These are phyloP conservation scores for Drosophila monieri DNA, from an alignment of 2,888 invertebrate genomes.

Conservation along the genomic window DNA sequence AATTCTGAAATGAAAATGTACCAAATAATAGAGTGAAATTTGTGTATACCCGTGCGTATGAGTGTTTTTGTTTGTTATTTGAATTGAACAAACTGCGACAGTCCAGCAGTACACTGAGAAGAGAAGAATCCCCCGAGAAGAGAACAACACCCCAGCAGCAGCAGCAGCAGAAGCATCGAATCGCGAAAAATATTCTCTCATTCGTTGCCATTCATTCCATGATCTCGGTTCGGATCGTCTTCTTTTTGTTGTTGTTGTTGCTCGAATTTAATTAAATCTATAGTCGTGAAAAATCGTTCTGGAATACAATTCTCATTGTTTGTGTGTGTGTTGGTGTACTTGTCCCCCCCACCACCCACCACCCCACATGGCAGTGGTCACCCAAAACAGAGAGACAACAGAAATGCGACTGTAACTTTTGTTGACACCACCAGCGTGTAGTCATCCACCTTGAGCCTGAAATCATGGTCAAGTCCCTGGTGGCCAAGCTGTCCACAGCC, in stretches of 20 bases:
- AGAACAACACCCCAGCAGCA: not conserved
- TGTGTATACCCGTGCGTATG: conserved; percentile 18
- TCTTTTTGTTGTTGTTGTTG: conserved; percentile 20
- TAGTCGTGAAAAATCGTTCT: conserved; percentile 39
- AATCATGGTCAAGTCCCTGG: conserved; percentile 83
- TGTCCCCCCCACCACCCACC: not conserved
- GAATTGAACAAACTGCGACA: conserved; percentile 48
- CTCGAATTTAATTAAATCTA: conserved; percentile 41
- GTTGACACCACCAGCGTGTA: conserved; percentile 37
- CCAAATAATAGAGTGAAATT: conserved; percentile 70
- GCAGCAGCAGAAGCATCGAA: conserved; percentile 18
- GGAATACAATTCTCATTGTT: conserved; percentile 52
- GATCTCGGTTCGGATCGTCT: conserved; percentile 55
- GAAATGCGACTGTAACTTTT: conserved; percentile 43
- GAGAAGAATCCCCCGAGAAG: not conserved
- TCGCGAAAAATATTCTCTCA: conserved; percentile 27
- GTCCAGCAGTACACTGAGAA: conserved; percentile 26
- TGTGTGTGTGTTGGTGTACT: conserved; percentile 15
- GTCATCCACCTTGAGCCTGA: not conserved
- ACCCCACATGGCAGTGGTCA: conserved; percentile 28
- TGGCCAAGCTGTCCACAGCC: conserved; percentile 82
- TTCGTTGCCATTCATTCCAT: conserved; percentile 63
- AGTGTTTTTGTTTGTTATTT: conserved; percentile 39
- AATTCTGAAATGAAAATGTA: conserved; percentile 44
- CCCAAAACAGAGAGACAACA: conserved; percentile 10